These are phyloP conservation scores for Caenorhabditis japonica DNA, from an alignment of 2,888 invertebrate genomes.

Conservation along the genomic window DNA sequence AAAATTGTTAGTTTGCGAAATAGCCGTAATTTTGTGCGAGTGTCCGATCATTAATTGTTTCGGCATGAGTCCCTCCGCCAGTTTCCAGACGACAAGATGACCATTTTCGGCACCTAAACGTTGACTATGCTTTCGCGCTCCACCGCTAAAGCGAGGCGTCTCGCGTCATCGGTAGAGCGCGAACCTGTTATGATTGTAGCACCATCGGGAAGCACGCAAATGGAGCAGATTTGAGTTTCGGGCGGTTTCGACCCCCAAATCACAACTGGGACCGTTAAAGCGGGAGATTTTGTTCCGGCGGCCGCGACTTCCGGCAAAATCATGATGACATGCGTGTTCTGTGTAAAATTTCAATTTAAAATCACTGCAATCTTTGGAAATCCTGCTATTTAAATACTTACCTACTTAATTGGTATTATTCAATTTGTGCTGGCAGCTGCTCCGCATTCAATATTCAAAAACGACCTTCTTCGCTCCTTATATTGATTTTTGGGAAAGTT, in stretches of 20 bases:
- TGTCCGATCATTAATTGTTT: constrained; percentile 93
- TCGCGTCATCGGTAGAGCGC: too few relatives aligned
- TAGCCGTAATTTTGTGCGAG: constrained; percentile 87
- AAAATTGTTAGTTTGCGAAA: constrained; percentile 85
- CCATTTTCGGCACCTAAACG: constrained; percentile 86
- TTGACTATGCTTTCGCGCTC: too few relatives aligned
- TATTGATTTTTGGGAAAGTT: too few relatives aligned
- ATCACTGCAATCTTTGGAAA: too few relatives aligned
- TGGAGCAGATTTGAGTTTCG: constrained; percentile 94
- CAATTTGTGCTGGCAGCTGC: too few relatives aligned
- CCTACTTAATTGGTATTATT: too few relatives aligned
- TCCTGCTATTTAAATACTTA: too few relatives aligned
- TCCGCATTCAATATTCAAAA: too few relatives aligned
- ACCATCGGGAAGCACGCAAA: constrained; percentile 91
- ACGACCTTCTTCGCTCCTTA: too few relatives aligned
- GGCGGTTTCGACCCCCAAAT: constrained; percentile 97
- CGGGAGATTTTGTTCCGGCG: constrained; percentile 51
- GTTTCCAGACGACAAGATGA: constrained; percentile 85
- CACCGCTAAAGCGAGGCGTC: too few relatives aligned
- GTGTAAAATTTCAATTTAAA: too few relatives aligned
- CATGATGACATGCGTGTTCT: too few relatives aligned
- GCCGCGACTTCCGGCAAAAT: constrained; percentile 36
- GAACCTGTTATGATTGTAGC: constrained; percentile 87
- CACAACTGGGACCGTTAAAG: constrained; percentile 92
- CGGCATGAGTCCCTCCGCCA: constrained; percentile 85